Evolutionary conservation across 2,888 invertebrate species (phyloP).

Genomic region (Psococerastis gibbosa): DNA sequence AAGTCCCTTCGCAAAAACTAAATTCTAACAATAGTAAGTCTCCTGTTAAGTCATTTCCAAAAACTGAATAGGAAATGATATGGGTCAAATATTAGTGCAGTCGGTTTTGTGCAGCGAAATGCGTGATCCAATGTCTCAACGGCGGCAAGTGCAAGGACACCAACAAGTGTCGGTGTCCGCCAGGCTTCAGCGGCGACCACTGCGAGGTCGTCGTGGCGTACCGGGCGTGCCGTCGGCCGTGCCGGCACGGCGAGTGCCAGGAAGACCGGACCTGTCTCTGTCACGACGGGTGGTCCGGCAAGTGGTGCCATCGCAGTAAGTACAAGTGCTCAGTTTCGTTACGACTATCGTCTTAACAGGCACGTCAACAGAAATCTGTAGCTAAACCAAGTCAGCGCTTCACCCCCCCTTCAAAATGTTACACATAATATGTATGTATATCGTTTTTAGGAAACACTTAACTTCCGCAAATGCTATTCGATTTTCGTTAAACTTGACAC

Average conservation of each 20-base stretch:
- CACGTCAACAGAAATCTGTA: background rate
- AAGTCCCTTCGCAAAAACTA: too few relatives aligned
- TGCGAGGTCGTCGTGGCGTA: conserved; percentile 59
- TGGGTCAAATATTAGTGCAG: too few relatives aligned
- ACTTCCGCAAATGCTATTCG: too few relatives aligned
- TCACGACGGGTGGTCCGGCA: conserved; percentile 65
- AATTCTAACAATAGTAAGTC: too few relatives aligned
- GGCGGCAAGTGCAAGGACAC: conserved; percentile 78
- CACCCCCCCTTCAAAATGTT: too few relatives aligned
- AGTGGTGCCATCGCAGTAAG: conserved; percentile 59
- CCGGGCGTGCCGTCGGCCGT: conserved; percentile 33
- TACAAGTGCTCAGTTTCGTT: conserved; percentile 13
- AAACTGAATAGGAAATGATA: too few relatives aligned
- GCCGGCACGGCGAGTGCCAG: conserved; percentile 58
- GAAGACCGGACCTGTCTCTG: conserved; percentile 52
- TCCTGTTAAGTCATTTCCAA: too few relatives aligned
- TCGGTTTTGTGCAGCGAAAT: conserved; percentile 50
- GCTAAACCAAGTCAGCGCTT: too few relatives aligned
- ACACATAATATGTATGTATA: too few relatives aligned
- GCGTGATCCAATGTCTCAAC: conserved; percentile 77
- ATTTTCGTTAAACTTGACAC: too few relatives aligned
- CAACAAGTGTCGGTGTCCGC: conserved; percentile 74
- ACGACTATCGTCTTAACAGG: too few relatives aligned
- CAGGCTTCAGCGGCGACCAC: conserved; percentile 69
- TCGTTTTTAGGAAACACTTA: too few relatives aligned